These are phyloP conservation scores for Rotaria sp. DNA, from an alignment of 2,888 invertebrate species.

Conservation along the genomic window DNA sequence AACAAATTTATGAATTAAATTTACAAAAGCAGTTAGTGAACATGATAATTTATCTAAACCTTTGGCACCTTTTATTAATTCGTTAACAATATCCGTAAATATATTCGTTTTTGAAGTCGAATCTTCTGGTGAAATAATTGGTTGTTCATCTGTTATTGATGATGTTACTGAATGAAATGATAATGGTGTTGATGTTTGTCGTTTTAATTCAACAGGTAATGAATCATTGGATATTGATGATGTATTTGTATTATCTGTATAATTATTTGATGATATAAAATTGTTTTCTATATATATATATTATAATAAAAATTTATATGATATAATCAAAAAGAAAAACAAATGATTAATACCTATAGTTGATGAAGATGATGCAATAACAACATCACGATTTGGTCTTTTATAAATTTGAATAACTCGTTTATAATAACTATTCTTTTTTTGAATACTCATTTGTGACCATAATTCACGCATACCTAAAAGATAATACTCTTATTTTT, in stretches of 20 bases:
- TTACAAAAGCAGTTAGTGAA: not conserved
- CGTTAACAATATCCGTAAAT: slow-evolving; percentile 8
- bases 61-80: slow-evolving; percentile 20
- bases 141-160: not conserved
- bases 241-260: not conserved
- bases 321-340: not conserved
- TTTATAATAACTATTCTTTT: slow-evolving; percentile 15
- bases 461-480: slow-evolving; percentile 3
- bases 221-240: not conserved
- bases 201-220: not conserved
- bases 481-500: not conserved
- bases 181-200: slow-evolving; percentile 15
- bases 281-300: not conserved
- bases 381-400: slow-evolving; percentile 9
- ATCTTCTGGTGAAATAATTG: not conserved
- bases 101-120: not conserved
- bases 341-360: not conserved
- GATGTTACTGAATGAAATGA: not conserved
- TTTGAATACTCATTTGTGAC: not conserved
- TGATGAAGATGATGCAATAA: not conserved
- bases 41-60: slow-evolving; percentile 8
- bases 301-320: not conserved
- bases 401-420: not conserved
- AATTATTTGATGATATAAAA: not conserved
- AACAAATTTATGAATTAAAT: not conserved